Percentiles rank a stretch among this genome's conserved stretches.
Conservation (phyloP, 2,888 invertebrate species). For the Dorcus hopei region DNA sequence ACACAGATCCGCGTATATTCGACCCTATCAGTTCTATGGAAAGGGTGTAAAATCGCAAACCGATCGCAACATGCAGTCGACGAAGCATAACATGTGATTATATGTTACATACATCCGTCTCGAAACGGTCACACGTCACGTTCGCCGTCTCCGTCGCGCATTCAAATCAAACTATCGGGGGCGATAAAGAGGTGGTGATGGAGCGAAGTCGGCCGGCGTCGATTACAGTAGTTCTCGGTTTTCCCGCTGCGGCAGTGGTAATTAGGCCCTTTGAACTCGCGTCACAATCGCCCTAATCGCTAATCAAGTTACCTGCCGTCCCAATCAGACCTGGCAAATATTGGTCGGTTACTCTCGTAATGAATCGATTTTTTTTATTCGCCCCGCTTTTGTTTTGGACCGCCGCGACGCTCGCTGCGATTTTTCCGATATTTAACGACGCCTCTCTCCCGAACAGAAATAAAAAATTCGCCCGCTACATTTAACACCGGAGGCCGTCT, state of each 20-base stretch:
- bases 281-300: constrained; percentile 52
- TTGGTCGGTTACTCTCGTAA: constrained; percentile 41
- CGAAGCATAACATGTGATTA: constrained; percentile 46
- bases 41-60: constrained; percentile 17
- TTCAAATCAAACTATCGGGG: background rate
- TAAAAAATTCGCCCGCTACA: no score
- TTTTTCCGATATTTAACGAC: constrained; percentile 16
- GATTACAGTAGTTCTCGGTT: constrained; percentile 30
- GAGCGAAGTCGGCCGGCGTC: constrained; percentile 8
- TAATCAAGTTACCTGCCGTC: constrained; percentile 52
- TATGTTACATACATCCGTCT: constrained; percentile 19
- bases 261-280: constrained; percentile 51
- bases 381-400: constrained; percentile 37
- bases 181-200: constrained; percentile 8
- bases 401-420: constrained; percentile 10
- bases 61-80: constrained; percentile 38
- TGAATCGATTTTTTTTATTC: constrained; percentile 48
- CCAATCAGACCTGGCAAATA: constrained; percentile 46
- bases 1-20: constrained; percentile 26
- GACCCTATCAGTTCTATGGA: constrained; percentile 23
- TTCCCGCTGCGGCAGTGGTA: constrained; percentile 41
- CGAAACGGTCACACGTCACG: constrained; percentile 8
- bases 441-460: background rate
- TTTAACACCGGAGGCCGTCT: no score
- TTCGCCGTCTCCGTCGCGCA: background rate